Evolutionary conservation across 1,140 invertebrate genomes (phyloP).

Genomic region (Aphaenogaster ashmeadi): DNA sequence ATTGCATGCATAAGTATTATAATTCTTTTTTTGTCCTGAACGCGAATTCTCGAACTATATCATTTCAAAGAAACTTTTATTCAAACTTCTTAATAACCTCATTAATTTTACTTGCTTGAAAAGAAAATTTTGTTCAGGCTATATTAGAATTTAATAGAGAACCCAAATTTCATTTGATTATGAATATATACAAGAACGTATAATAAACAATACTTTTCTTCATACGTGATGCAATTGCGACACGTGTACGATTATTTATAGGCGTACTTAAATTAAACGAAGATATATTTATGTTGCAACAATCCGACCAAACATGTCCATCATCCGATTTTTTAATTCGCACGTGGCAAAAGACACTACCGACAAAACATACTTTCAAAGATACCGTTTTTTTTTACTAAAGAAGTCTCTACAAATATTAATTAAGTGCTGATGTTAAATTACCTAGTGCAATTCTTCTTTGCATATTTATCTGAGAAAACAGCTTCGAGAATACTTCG

Average conservation of each 20-base stretch:
- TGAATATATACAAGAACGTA: background rate
- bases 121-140: background rate
- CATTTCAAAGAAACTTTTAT: constrained; percentile 4
- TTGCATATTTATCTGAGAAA: constrained; percentile 67
- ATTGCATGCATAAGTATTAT: background rate
- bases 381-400: background rate
- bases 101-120: constrained; percentile 8
- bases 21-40: constrained; percentile 1
- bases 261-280: background rate
- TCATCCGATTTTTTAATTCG: constrained; percentile 18
- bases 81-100: background rate
- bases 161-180: too few species aligned
- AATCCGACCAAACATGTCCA: background rate
- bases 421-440: constrained; percentile 53
- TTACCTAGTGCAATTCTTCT: constrained; percentile 52
- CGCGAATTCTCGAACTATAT: background rate
- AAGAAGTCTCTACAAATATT: constrained; percentile 41
- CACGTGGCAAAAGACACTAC: background rate
- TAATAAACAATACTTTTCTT: constrained; percentile 1
- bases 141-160: background rate
- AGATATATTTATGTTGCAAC: background rate
- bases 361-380: background rate
- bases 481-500: constrained; percentile 55
- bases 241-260: background rate
- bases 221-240: background rate